Percentiles rank a stretch among this genome's conserved stretches.
Conservation (phyloP, 2,113 vertebrate genomes). For the Nothoprocta pentlandii region DNA sequence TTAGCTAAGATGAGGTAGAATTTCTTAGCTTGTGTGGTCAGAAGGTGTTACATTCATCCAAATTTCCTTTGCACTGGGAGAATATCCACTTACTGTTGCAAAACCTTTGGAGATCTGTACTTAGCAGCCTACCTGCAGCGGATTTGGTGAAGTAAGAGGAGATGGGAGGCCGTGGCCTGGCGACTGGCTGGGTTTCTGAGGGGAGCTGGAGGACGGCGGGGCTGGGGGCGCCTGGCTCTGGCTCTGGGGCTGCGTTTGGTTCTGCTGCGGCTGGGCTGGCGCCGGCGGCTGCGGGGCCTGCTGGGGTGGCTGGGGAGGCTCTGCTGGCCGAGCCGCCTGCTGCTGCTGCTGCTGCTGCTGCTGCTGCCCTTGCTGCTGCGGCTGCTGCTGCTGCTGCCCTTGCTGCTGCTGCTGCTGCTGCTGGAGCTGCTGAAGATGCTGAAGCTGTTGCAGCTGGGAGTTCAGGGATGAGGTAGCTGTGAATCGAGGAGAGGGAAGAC, state of each 20-base stretch:
- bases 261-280: slow-evolving; percentile 75
- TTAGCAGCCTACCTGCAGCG: slow-evolving; percentile 85
- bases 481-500: slow-evolving; percentile 52
- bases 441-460: slow-evolving; percentile 98
- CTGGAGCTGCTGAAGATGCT: slow-evolving; percentile 96
- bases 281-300: slow-evolving; percentile 74
- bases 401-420: slow-evolving; percentile 87
- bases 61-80: neutral
- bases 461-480: slow-evolving; percentile 99
- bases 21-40: neutral
- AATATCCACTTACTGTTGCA: neutral
- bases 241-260: slow-evolving; percentile 81
- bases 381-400: slow-evolving; percentile 73
- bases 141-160: slow-evolving; percentile 91
- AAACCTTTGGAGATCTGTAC: neutral
- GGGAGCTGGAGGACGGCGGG: slow-evolving; percentile 86
- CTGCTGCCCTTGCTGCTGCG: slow-evolving; percentile 66
- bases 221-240: slow-evolving; percentile 81
- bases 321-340: slow-evolving; percentile 73
- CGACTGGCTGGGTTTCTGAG: slow-evolving; percentile 91
- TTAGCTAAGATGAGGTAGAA: neutral
- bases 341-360: slow-evolving; percentile 76
- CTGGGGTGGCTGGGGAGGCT: slow-evolving; percentile 75
- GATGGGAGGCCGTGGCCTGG: slow-evolving; percentile 92
- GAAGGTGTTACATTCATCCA: neutral